These are phyloP conservation scores for Cordilura impudica DNA, from an alignment of 2,888 invertebrate genomes.

Conservation along the genomic window DNA sequence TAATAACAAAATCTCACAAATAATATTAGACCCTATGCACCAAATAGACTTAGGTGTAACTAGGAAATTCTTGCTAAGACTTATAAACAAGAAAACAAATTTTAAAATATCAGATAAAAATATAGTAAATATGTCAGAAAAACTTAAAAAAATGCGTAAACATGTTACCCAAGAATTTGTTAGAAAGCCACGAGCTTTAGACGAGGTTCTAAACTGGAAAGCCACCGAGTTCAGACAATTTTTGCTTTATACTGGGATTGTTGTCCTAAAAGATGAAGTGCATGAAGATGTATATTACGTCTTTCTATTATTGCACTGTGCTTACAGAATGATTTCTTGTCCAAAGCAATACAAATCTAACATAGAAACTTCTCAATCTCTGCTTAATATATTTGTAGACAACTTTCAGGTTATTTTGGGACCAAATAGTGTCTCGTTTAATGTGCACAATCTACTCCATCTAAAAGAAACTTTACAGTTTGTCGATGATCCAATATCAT, in stretches of 20 bases:
- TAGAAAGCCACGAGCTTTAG: constrained; percentile 27
- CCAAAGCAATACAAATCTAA: constrained; percentile 46
- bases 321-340: constrained; percentile 40
- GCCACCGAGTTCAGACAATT: constrained; percentile 56
- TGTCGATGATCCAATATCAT: constrained; percentile 38
- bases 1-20: too few relatives aligned
- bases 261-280: constrained; percentile 23
- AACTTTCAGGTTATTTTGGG: too few relatives aligned
- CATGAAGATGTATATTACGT: too few relatives aligned
- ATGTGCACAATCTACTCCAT: constrained; percentile 60
- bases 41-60: constrained; percentile 37
- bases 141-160: neutral
- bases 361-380: constrained; percentile 48
- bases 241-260: constrained; percentile 49
- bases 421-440: neutral
- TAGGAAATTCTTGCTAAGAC: constrained; percentile 24
- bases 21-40: constrained; percentile 48
- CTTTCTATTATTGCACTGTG: constrained; percentile 46
- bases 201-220: constrained; percentile 47
- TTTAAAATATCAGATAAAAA: neutral
- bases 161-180: constrained; percentile 33
- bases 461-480: constrained; percentile 53
- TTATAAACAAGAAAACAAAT: constrained; percentile 18
- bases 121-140: constrained; percentile 1
- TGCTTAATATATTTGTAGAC: constrained; percentile 8